Evolutionary conservation across 2,797 vertebrate genomes (phyloP).

Genomic region (Darevskia nairensis): DNA sequence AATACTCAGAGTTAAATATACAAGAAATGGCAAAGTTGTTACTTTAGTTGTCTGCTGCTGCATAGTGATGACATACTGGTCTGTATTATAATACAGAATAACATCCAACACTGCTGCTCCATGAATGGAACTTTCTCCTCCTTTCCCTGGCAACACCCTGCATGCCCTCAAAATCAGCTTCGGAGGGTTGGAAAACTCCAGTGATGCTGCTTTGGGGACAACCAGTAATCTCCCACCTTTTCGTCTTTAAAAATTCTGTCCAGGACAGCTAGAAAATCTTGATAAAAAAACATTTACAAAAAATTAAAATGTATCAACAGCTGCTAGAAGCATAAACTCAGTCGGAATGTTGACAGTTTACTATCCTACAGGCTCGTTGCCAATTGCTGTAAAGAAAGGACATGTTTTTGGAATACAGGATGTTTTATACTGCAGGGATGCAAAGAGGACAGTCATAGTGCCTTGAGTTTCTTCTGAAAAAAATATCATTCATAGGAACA

Average conservation of each 20-base stretch:
- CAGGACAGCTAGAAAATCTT: neutral
- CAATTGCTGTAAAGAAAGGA: neutral
- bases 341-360: neutral
- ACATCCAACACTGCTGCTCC: too few species aligned
- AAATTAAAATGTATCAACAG: neutral
- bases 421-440: neutral
- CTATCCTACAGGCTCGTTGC: neutral
- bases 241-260: neutral
- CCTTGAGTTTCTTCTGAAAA: neutral
- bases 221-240: neutral
- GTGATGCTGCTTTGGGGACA: too few species aligned
- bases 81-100: neutral
- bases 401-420: neutral
- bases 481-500: neutral
- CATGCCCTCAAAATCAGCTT: too few species aligned
- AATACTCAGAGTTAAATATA: too few species aligned
- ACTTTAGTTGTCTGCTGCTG: neutral
- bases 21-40: too few species aligned
- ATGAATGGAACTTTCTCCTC: too few species aligned
- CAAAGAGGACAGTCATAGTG: neutral
- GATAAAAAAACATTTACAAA: neutral
- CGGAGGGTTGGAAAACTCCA: too few species aligned
- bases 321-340: neutral
- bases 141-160: too few species aligned
- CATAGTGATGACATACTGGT: neutral